Base-by-base conservation (phyloP, 2,113 vertebrate species). In the Melanocharis versteri region DNA sequence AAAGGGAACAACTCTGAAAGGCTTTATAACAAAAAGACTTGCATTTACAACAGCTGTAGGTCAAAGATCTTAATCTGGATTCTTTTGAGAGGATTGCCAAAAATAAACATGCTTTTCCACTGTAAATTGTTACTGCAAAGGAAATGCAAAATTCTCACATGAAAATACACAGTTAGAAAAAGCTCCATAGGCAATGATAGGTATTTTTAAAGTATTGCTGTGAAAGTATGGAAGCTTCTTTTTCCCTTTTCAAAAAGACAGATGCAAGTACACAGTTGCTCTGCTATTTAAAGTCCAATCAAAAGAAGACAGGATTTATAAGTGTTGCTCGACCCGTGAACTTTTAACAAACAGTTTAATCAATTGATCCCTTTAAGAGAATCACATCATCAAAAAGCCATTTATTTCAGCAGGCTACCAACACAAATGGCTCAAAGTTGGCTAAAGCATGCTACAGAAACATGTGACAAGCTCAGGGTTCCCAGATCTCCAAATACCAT, bases 61-160 rank as follows among this genome's bases (percentile, higher is more conserved):
- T 91, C 79, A 86, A 80, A 96, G 60, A 94, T 90, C 42, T 77
- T 93, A 75, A 91, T 87, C 72, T 88, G 60, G 44, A 16, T 37
- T 56, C 22, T 70, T 93, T 90, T 79, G 65, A 95, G 73, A 87
- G 84, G 51, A 53, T 7, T 48, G 57, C 30, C 35, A 94, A 78
- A 90, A 83, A 72, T 47, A 75, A 87, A 48, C 39, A 39, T 21
- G 40, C 51, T 72, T 26, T 84, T 71, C 28, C 60, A 86, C 71
- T 77, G 30, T 15, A 80, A 84, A 56, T 26, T 42, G 35, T 70
- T 39, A 58, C 66, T 66, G 39, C 18, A 77, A 85, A 92, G 22
- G 20, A 69, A 80, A 42, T 30, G 18, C 37, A 66, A 53, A 92
- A 70, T 23, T 83, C 51, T 88, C 19, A 50, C 4, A 18, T 35